These are phyloP conservation scores for Mastigias papua DNA, from an alignment of 30 jellyfish, hydroid and myxozoan species.

Conservation along the genomic window DNA sequence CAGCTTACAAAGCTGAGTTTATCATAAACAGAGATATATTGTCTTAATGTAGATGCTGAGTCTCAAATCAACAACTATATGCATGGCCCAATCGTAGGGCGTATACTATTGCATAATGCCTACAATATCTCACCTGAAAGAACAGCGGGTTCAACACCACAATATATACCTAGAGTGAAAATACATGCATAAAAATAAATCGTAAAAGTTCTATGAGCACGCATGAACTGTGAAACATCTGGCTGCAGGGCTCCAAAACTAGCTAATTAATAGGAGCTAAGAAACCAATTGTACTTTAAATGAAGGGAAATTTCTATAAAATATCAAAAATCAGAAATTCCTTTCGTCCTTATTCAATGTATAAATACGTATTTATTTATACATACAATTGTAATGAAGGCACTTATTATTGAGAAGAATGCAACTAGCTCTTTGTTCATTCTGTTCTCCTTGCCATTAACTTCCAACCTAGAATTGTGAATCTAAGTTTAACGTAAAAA, in stretches of 20 bases:
- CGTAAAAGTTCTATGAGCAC: neutral
- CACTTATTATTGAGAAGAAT: conserved; percentile 33
- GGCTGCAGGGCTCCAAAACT: neutral
- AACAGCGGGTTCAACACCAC: conserved; percentile 78
- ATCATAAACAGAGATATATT: too few relatives aligned
- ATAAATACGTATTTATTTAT: neutral
- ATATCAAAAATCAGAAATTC: too few relatives aligned
- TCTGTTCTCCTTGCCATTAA: conserved; percentile 59
- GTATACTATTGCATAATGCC: neutral
- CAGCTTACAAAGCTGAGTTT: too few relatives aligned
- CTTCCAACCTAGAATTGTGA: conserved; percentile 59
- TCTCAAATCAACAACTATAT: too few relatives aligned
- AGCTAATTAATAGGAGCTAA: too few relatives aligned
- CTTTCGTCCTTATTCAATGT: too few relatives aligned
- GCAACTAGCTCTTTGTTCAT: conserved; percentile 45
- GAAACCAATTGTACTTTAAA: too few relatives aligned
- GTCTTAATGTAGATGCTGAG: too few relatives aligned
- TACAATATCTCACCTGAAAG: conserved; percentile 77
- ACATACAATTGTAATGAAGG: conserved; percentile 72
- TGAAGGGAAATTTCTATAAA: too few relatives aligned
- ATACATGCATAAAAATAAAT: neutral
- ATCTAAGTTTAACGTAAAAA: too few relatives aligned
- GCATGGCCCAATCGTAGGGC: too few relatives aligned
- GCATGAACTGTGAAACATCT: neutral
- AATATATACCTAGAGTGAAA: conserved; percentile 68